Percentiles rank a stretch among this genome's conserved stretches.
phyloP scores from a whole-genome alignment of 35 echinoderm and acorn worm genomes.

The Apostichopus californicus region DNA sequence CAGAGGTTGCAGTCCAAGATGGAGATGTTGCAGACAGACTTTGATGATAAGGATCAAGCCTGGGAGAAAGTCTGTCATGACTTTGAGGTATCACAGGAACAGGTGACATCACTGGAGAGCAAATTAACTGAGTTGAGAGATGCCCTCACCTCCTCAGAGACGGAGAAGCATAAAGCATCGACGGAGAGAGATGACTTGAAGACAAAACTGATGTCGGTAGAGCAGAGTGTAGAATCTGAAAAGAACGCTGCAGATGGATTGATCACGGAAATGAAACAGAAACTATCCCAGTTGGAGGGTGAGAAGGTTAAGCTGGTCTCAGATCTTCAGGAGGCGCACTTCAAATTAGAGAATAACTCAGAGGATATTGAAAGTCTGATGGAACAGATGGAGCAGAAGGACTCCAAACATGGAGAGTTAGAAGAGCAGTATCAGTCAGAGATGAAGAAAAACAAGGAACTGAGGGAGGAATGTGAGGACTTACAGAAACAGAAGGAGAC shows the following conservation, averaged over 20 bases:
- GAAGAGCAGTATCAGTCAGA: conserved; percentile 47
- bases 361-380: conserved; percentile 63
- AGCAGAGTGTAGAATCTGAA: conserved; percentile 13
- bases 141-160: not conserved
- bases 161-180: not conserved
- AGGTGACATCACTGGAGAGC: not conserved
- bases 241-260: conserved; percentile 3
- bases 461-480: conserved; percentile 1
- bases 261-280: conserved; percentile 40
- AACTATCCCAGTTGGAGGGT: not conserved
- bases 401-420: conserved; percentile 32
- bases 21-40: conserved; percentile 70
- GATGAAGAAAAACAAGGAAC: conserved; percentile 37
- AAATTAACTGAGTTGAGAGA: conserved; percentile 15
- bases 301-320: conserved; percentile 22
- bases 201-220: conserved; percentile 2
- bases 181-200: conserved; percentile 42
- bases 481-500: conserved; percentile 32
- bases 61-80: conserved; percentile 7
- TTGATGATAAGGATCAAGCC: conserved; percentile 60
- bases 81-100: not conserved
- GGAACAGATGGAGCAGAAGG: conserved; percentile 11
- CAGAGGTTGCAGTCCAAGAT: conserved; percentile 54
- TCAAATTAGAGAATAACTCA: conserved; percentile 65
- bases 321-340: conserved; percentile 51